phyloP scores from a whole-genome alignment of 2,888 invertebrate genomes.

The Vandiemenella viatica region DNA sequence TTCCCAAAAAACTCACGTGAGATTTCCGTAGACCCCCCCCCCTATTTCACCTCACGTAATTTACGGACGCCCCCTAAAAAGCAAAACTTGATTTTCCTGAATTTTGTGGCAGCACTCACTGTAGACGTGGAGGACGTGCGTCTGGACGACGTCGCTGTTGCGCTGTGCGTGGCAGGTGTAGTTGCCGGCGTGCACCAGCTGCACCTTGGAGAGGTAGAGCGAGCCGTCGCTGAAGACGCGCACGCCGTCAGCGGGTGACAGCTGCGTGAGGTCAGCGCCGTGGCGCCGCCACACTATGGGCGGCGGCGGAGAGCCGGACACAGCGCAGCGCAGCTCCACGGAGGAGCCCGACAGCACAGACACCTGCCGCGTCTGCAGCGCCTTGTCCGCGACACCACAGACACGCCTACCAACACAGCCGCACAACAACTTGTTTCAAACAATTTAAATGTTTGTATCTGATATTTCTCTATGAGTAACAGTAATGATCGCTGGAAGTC shows the following conservation, averaged over 20 bases:
- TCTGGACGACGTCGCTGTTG: constrained; percentile 56
- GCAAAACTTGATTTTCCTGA: too few species aligned
- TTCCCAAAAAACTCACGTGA: too few species aligned
- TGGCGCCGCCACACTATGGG: constrained; percentile 57
- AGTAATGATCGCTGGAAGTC: too few species aligned
- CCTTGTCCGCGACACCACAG: constrained; percentile 53
- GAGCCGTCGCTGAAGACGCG: constrained; percentile 60
- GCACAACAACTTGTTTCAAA: too few species aligned
- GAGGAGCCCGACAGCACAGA: constrained; percentile 59
- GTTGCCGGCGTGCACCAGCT: constrained; percentile 59
- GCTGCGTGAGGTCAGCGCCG: constrained; percentile 41
- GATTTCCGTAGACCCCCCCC: too few species aligned
- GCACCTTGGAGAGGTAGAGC: constrained; percentile 53
- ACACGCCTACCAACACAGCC: too few species aligned
- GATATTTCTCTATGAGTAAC: too few species aligned
- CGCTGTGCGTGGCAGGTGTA: constrained; percentile 60
- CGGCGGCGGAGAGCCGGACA: constrained; percentile 51
- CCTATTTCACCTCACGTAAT: too few species aligned
- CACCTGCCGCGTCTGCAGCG: constrained; percentile 50
- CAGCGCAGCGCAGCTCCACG: constrained; percentile 63
- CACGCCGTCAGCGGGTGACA: constrained; percentile 39
- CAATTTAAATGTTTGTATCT: too few species aligned
- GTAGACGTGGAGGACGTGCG: constrained; percentile 56
- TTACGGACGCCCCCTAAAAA: too few species aligned
- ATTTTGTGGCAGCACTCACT: constrained; percentile 48